Base-by-base conservation (phyloP, 53 echinoderm and acorn worm genomes). In the Arbacia lixula region DNA sequence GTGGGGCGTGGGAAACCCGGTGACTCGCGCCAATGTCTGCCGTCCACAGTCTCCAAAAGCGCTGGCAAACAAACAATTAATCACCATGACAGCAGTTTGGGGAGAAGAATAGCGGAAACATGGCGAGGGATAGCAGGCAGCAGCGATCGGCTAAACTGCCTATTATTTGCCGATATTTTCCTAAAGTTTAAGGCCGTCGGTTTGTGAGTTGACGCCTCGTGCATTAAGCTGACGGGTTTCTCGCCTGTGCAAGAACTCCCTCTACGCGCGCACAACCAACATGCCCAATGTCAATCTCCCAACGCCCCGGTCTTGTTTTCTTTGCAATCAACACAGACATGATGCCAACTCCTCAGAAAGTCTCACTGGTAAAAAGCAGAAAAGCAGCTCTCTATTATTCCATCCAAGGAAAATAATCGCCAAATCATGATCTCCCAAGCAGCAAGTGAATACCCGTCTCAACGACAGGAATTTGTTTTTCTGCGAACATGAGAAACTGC, bases 141-240 rank as follows among this genome's bases (percentile, higher is more conserved):
- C 58, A 10, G 60, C 78, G 28, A 35, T 28, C 78, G 60, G 78
- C 78, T 77, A 77, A 77, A 77, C 78, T 77, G 78, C 43, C 60
- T 77, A 77, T 77, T 77, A 77, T 77, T 77, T 27, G 29, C 60
- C 78, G 39, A 2, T 76, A 76, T 76, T 76, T 76, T 77, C 38
- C 40, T 31, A 60, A 14, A 58, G 60, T 77, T 77, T 77, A 77
- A 58, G 78, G 78, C 78, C 78, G 29, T 77, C 36, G 78, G 60
- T 49, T 58, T 38, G 82, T 81, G 62, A 17, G 46, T 62, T 81
- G 82, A 81, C 82, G 82, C 63, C 64, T 21, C 17, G 82, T 31
- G 22, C 62, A 62, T 43, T 81, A 81, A 81, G 82, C 82, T 81
- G 82, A 32, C 82, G 64, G 50, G 33, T 51, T 81, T 81, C 62